phyloP scores from a whole-genome alignment of 2,888 invertebrate species.

The Galerucella nymphaeae region DNA sequence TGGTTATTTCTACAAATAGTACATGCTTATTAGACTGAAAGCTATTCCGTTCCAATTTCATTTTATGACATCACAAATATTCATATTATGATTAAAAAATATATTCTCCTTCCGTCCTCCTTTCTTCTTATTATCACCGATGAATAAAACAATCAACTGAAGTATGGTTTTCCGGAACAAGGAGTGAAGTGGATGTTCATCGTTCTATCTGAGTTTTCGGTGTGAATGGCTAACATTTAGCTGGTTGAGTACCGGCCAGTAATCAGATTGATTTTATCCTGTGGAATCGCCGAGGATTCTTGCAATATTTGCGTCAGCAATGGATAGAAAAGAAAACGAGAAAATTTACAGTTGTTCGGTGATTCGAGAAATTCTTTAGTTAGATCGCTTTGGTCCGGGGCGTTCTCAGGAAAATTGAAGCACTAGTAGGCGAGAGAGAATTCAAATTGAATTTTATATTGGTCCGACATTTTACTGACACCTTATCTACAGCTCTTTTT shows the following conservation, averaged over 20 bases:
- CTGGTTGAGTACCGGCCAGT: constrained; percentile 29
- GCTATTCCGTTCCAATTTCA: not conserved
- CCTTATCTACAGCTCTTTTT: not conserved
- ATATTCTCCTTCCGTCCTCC: not conserved
- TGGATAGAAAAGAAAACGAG: constrained; percentile 31
- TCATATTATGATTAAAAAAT: not conserved
- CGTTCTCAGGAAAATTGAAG: constrained; percentile 14
- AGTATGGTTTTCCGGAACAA: constrained; percentile 23
- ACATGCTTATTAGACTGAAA: no score
- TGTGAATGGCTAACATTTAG: constrained; percentile 39
- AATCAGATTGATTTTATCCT: constrained; percentile 41
- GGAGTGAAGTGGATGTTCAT: constrained; percentile 36
- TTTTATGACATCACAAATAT: not conserved
- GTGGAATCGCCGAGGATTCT: constrained; percentile 22
- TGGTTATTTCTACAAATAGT: no score
- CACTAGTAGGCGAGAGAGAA: not conserved
- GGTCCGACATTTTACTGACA: not conserved
- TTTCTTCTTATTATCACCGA: not conserved
- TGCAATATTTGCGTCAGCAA: constrained; percentile 35
- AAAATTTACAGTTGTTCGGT: constrained; percentile 26
- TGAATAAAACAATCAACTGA: constrained; percentile 23
- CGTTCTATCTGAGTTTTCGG: constrained; percentile 30
- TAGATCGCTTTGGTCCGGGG: constrained; percentile 2
- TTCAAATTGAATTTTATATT: constrained; percentile 21
- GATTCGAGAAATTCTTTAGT: constrained; percentile 18